Percentiles rank a stretch among this genome's conserved stretches.
These are phyloP conservation scores for Tricholaema leucomelas DNA, from an alignment of 2,113 vertebrate species.

Conservation along the genomic window DNA sequence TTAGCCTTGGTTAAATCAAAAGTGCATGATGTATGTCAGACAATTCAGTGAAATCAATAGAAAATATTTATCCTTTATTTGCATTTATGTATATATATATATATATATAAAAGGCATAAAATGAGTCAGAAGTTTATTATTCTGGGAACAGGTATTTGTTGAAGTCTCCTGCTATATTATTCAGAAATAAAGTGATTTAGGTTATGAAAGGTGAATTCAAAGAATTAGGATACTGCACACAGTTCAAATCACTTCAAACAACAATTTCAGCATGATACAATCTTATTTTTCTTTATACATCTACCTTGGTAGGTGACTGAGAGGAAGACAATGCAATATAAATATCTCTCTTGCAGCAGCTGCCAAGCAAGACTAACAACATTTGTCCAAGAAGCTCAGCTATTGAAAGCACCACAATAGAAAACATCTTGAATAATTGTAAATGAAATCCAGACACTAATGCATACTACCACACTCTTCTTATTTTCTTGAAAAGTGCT, in stretches of 20 bases:
- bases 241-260: constrained; percentile 17
- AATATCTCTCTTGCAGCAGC: constrained; percentile 1
- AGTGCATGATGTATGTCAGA: neutral
- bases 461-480: neutral
- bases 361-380: neutral
- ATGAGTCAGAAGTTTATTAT: neutral
- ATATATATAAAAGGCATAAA: neutral
- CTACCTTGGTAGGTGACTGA: neutral
- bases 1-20: neutral
- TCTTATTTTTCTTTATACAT: neutral
- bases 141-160: neutral
- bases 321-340: neutral
- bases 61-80: neutral
- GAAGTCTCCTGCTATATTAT: neutral
- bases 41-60: neutral
- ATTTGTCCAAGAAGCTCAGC: neutral
- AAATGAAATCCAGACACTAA: neutral
- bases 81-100: neutral
- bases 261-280: neutral
- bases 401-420: constrained; percentile 3
- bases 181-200: neutral
- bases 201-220: neutral
- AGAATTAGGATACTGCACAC: neutral
- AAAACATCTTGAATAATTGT: neutral
- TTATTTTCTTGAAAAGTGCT: neutral